Evolutionary conservation across 2,888 invertebrate genomes (phyloP).

Genomic region (Notodonta ziczac): DNA sequence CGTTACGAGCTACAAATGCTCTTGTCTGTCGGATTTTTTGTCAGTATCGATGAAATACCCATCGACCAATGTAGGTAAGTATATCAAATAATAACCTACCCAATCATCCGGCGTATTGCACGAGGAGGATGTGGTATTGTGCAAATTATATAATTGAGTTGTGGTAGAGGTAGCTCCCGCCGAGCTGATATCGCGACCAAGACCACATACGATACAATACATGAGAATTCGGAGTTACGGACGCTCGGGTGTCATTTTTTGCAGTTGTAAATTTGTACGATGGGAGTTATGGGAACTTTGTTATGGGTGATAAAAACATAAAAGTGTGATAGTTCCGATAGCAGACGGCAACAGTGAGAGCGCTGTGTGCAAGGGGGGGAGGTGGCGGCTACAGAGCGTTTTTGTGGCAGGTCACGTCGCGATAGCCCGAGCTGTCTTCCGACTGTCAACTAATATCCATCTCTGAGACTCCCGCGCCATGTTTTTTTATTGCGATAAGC

Average conservation of each 20-base stretch:
- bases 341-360: constrained; percentile 36
- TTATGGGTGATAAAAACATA: constrained; percentile 26
- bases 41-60: no score
- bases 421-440: constrained; percentile 48
- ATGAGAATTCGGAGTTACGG: no score
- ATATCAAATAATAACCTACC: background rate
- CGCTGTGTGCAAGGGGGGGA: constrained; percentile 21
- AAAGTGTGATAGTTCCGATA: constrained; percentile 41
- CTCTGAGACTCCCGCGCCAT: constrained; percentile 31
- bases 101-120: background rate
- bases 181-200: constrained; percentile 1
- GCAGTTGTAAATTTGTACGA: background rate
- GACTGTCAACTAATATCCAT: constrained; percentile 32
- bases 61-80: no score
- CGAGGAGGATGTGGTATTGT: constrained; percentile 3
- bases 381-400: constrained; percentile 14
- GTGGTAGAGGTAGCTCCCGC: background rate
- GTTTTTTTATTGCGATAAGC: constrained; percentile 58
- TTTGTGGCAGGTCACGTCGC: constrained; percentile 51
- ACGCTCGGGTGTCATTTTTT: background rate
- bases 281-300: background rate
- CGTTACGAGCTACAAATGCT: no score
- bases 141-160: background rate
- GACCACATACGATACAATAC: no score
- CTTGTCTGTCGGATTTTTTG: no score